phyloP scores from a whole-genome alignment of 2,888 invertebrate genomes.

The Zygothrica quintamaculata region DNA sequence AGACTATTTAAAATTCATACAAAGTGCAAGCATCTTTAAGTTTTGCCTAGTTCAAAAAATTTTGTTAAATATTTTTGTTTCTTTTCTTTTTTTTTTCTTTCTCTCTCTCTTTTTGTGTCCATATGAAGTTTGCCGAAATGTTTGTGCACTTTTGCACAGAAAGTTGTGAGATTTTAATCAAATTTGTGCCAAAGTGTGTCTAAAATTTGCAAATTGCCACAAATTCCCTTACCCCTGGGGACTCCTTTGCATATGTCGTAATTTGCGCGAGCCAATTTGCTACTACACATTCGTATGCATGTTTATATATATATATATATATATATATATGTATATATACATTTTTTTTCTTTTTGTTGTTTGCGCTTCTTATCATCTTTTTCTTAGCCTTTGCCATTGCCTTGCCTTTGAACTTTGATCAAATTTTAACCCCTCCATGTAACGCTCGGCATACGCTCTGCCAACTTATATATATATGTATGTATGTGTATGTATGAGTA shows the following conservation, averaged over 20 bases:
- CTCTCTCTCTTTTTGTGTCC: slow-evolving; percentile 4
- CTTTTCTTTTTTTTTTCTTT: slow-evolving; percentile 17
- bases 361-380: neutral
- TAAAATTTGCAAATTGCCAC: slow-evolving; percentile 68
- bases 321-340: too few relatives aligned
- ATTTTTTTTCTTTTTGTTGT: slow-evolving; percentile 16
- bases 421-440: slow-evolving; percentile 68
- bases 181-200: slow-evolving; percentile 79
- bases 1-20: too few relatives aligned
- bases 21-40: too few relatives aligned
- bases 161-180: slow-evolving; percentile 72
- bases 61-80: neutral
- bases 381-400: slow-evolving; percentile 59
- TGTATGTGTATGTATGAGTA: too few relatives aligned
- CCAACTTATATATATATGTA: slow-evolving; percentile 33
- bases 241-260: slow-evolving; percentile 62
- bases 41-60: too few relatives aligned
- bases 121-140: slow-evolving; percentile 57
- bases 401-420: slow-evolving; percentile 76
- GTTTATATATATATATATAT: too few relatives aligned
- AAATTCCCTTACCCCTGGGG: slow-evolving; percentile 21
- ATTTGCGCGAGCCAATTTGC: slow-evolving; percentile 73
- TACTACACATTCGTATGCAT: neutral
- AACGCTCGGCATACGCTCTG: slow-evolving; percentile 27
- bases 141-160: slow-evolving; percentile 32